These are phyloP conservation scores for Maniola jurtina DNA, from an alignment of 1,140 invertebrate species.

Conservation along the genomic window DNA sequence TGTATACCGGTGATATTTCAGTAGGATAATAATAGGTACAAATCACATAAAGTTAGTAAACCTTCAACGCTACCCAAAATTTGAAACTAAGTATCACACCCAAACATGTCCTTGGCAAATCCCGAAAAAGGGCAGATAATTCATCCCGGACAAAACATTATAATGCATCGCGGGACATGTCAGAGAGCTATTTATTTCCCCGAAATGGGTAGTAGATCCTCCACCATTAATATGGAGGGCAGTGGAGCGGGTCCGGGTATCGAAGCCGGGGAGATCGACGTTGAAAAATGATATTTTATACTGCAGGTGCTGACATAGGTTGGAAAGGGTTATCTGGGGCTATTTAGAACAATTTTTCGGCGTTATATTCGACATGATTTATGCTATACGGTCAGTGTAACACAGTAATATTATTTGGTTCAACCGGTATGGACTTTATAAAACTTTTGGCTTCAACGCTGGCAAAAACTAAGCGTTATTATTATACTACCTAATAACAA, in stretches of 20 bases:
- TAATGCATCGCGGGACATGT: constrained; percentile 60
- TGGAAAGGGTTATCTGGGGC: constrained; percentile 4
- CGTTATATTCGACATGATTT: background rate
- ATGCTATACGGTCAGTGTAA: background rate
- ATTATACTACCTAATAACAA: too few species aligned
- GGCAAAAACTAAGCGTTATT: too few species aligned
- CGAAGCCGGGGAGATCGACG: constrained; percentile 55
- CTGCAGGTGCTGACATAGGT: constrained; percentile 44
- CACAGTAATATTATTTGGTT: background rate
- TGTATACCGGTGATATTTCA: too few species aligned
- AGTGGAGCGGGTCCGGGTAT: constrained; percentile 53
- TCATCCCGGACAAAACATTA: constrained; percentile 53
- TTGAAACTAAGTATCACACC: background rate
- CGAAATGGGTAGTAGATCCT: constrained; percentile 52
- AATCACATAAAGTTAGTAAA: too few species aligned
- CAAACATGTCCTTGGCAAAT: background rate
- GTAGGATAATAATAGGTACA: too few species aligned
- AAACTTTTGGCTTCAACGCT: too few species aligned
- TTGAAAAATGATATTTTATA: constrained; percentile 63
- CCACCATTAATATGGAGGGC: constrained; percentile 65
- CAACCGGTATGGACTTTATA: too few species aligned
- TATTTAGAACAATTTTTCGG: constrained; percentile 4
- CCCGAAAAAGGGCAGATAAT: constrained; percentile 3
- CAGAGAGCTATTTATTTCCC: constrained; percentile 64
- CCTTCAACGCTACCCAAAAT: too few species aligned